phyloP scores from a whole-genome alignment of 2,797 vertebrate species.

The Pangasius larnaudii region DNA sequence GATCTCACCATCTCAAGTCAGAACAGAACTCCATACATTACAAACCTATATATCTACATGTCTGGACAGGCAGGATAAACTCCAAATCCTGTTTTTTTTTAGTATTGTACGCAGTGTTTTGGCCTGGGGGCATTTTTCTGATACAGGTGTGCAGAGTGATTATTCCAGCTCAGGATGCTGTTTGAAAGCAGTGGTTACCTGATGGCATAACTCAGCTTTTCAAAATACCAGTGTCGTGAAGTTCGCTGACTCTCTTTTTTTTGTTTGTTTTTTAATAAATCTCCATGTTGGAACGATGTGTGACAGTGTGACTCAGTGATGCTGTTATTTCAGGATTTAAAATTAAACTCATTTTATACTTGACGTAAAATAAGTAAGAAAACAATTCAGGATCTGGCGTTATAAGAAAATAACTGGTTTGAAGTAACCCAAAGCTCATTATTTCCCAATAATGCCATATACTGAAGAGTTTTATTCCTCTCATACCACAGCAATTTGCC shows the following conservation, averaged over 20 bases:
- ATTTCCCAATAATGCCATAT: not conserved
- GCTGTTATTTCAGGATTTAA: not conserved
- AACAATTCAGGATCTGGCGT: not conserved
- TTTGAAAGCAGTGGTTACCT: not conserved
- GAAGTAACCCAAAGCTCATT: not conserved
- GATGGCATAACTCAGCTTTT: not conserved
- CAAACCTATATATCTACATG: slow-evolving; percentile 20
- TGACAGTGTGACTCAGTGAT: not conserved
- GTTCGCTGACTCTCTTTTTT: not conserved
- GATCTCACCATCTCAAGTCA: slow-evolving; percentile 35
- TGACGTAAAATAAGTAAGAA: not conserved
- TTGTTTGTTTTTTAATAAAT: not conserved
- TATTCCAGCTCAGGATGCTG: not conserved
- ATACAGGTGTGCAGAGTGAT: slow-evolving; percentile 8
- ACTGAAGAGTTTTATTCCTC: not conserved
- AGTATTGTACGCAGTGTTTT: not conserved
- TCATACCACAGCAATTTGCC: not conserved
- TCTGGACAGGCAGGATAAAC: slow-evolving; percentile 29
- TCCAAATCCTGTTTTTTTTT: not conserved
- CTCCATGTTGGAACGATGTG: no score
- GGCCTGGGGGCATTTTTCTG: slow-evolving; percentile 8
- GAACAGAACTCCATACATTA: not conserved
- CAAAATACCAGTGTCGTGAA: not conserved
- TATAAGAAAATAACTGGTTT: not conserved
- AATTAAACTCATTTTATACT: not conserved